phyloP scores from a whole-genome alignment of 2,888 invertebrate species.

The Diarsia brunnea region DNA sequence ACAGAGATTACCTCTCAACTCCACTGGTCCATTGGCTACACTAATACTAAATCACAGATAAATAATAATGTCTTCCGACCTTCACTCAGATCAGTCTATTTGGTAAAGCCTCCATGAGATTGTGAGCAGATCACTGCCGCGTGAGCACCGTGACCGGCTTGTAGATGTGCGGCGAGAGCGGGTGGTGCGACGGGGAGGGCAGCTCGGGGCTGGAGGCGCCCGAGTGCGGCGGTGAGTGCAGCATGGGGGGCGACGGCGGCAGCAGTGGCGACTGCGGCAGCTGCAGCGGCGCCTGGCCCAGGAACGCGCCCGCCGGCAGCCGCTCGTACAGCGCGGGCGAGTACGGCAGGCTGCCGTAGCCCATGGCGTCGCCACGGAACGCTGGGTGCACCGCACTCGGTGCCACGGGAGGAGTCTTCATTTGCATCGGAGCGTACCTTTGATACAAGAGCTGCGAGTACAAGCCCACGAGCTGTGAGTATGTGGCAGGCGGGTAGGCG shows the following conservation, averaged over 20 bases:
- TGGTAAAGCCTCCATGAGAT: conserved; percentile 70
- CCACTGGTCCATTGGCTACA: conserved; percentile 80
- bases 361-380: conserved; percentile 83
- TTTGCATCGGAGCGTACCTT: conserved; percentile 92
- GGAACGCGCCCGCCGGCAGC: conserved; percentile 78
- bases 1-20: conserved; percentile 75
- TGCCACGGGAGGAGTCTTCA: conserved; percentile 87
- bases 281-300: conserved; percentile 77
- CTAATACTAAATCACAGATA: conserved; percentile 89
- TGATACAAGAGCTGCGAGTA: conserved; percentile 93
- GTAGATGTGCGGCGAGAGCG: conserved; percentile 87
- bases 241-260: conserved; percentile 85
- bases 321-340: conserved; percentile 83
- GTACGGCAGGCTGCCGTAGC: conserved; percentile 85
- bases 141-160: conserved; percentile 91
- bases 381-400: conserved; percentile 90
- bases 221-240: conserved; percentile 83
- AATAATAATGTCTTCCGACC: conserved; percentile 74
- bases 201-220: conserved; percentile 86
- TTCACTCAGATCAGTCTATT: conserved; percentile 60
- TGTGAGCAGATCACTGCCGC: conserved; percentile 82
- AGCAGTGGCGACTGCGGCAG: conserved; percentile 76
- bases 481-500: conserved; percentile 90
- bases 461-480: conserved; percentile 90
- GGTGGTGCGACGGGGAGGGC: conserved; percentile 83